phyloP scores from a whole-genome alignment of 1,140 invertebrate species.

The Centruroides sculpturatus region DNA sequence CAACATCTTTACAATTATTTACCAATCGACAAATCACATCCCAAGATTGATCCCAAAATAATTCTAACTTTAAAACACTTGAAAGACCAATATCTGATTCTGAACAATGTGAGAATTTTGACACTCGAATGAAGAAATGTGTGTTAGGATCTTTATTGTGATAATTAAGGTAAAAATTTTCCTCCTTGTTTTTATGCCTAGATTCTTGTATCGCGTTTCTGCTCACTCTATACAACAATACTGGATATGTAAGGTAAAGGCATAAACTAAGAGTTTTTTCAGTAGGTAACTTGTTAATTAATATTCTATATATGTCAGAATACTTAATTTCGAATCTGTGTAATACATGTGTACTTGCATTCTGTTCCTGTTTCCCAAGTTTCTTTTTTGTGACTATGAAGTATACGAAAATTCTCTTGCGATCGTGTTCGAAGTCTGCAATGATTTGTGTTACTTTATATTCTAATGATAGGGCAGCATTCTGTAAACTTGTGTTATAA shows the following conservation, averaged over 20 bases:
- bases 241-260: not conserved
- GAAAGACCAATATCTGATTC: not conserved
- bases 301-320: not conserved
- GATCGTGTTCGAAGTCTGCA: slow-evolving; percentile 5
- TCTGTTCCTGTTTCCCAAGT: not conserved
- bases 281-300: not conserved
- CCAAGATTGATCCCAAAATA: too few relatives aligned
- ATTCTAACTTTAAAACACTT: not conserved
- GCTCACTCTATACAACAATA: not conserved
- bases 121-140: not conserved
- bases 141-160: not conserved
- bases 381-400: slow-evolving; percentile 11
- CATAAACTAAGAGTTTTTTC: not conserved
- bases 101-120: not conserved
- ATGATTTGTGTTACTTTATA: slow-evolving; percentile 9
- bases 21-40: too few relatives aligned
- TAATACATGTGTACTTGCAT: not conserved
- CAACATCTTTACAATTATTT: too few relatives aligned
- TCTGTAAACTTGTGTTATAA: not conserved
- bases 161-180: not conserved
- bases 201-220: not conserved
- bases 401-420: not conserved
- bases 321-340: slow-evolving; percentile 2
- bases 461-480: not conserved
- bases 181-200: not conserved